phyloP scores from a whole-genome alignment of 2,113 vertebrate genomes.

The Rhizomys pruinosus region DNA sequence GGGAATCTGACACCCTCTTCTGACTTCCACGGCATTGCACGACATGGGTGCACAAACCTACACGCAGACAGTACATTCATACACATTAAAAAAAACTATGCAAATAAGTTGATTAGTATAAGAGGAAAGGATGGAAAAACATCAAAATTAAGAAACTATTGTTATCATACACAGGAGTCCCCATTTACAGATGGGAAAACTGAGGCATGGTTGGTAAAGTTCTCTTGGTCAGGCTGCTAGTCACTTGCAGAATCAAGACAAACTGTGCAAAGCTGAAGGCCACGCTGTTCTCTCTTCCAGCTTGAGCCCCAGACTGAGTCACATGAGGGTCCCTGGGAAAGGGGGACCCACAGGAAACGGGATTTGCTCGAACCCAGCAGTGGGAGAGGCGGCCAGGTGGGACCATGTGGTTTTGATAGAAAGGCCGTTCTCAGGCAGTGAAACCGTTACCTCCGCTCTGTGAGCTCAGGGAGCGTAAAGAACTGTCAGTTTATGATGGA shows the following conservation, averaged over 20 bases:
- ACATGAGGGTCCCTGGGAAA: background rate
- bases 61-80: too few species aligned
- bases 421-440: conserved; percentile 71
- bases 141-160: background rate
- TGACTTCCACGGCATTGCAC: too few species aligned
- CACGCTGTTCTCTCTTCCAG: background rate
- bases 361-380: conserved; percentile 49
- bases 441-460: conserved; percentile 81
- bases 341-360: conserved; percentile 20
- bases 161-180: background rate
- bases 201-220: background rate
- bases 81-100: too few species aligned
- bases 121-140: background rate
- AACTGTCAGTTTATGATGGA: conserved; percentile 85
- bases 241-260: background rate
- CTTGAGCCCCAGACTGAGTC: background rate
- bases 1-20: too few species aligned
- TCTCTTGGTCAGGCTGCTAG: background rate
- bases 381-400: conserved; percentile 67
- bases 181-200: conserved; percentile 31
- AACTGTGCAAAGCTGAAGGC: background rate
- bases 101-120: background rate
- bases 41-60: too few species aligned
- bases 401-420: conserved; percentile 87
- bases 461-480: conserved; percentile 77